Conservation (phyloP, 2,888 invertebrate genomes). For the Pantelozetes paolii region DNA sequence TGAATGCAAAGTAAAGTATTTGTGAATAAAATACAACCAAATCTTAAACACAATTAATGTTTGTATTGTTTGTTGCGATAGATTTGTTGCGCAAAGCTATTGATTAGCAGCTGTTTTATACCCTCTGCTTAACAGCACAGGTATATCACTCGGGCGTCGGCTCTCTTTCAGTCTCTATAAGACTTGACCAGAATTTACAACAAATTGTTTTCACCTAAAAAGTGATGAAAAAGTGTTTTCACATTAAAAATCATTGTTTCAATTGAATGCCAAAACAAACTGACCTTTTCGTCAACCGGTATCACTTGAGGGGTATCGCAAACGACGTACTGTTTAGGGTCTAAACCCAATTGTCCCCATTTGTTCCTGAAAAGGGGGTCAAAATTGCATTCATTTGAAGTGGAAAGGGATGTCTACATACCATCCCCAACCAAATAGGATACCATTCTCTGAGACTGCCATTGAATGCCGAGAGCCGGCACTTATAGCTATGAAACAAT, state of each 20-base stretch:
- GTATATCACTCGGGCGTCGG: neutral
- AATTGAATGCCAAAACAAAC: neutral
- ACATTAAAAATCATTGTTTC: neutral
- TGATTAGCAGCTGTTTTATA: too few relatives aligned
- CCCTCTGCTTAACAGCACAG: too few relatives aligned
- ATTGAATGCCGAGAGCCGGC: constrained; percentile 43
- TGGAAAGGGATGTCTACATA: neutral
- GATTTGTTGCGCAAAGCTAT: too few relatives aligned
- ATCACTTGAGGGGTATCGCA: constrained; percentile 22
- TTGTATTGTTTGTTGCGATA: too few relatives aligned
- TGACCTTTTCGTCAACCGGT: constrained; percentile 36
- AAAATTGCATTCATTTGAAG: neutral
- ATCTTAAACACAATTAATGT: too few relatives aligned
- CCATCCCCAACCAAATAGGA: constrained; percentile 38
- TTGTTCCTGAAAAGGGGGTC: constrained; percentile 30
- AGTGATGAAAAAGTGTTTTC: neutral
- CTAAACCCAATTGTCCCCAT: constrained; percentile 42
- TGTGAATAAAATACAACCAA: too few relatives aligned
- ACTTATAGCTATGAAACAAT: constrained; percentile 27
- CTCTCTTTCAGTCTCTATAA: constrained; percentile 42
- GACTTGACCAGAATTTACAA: constrained; percentile 44
- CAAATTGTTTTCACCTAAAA: constrained; percentile 9
- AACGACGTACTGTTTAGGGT: neutral
- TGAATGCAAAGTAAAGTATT: too few relatives aligned
- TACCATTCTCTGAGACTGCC: constrained; percentile 41